phyloP scores from a whole-genome alignment of 30 jellyfish, hydroid and myxozoan genomes.

The Cassiopea andromeda region DNA sequence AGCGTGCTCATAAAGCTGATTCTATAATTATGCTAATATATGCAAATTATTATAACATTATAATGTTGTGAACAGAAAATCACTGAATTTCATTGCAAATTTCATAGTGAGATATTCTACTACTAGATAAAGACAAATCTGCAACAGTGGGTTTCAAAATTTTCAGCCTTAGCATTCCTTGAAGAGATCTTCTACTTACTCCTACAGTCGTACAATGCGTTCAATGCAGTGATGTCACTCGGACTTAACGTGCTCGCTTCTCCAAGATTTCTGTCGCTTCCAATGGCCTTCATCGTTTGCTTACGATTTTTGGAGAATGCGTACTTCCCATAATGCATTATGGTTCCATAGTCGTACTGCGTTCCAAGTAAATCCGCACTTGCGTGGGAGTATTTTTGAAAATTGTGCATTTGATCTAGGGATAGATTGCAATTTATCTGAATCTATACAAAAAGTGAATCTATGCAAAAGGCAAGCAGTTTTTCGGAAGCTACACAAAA shows the following conservation, averaged over 20 bases:
- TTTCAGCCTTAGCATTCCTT: too few species aligned
- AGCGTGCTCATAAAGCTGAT: too few species aligned
- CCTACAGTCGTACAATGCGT: conserved; percentile 69
- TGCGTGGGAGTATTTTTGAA: conserved; percentile 30
- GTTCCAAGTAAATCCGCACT: conserved; percentile 50
- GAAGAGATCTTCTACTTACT: conserved; percentile 1
- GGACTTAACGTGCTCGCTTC: conserved; percentile 50
- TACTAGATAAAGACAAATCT: too few species aligned
- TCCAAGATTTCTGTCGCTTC: conserved; percentile 66
- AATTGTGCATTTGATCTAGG: conserved; percentile 48
- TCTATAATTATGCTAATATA: too few species aligned
- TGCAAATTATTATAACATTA: too few species aligned
- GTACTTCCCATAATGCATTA: conserved; percentile 79
- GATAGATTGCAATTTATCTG: not conserved
- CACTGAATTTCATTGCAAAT: too few species aligned
- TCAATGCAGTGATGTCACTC: conserved; percentile 55
- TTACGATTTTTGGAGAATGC: conserved; percentile 72
- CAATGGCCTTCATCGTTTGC: conserved; percentile 65
- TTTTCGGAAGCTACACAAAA: too few species aligned
- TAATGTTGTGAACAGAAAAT: too few species aligned
- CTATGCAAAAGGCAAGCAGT: too few species aligned
- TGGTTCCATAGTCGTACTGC: conserved; percentile 48
- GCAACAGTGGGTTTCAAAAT: too few species aligned
- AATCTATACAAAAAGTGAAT: too few species aligned
- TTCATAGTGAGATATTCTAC: too few species aligned